Evolutionary conservation across 2,113 vertebrate species (phyloP).

Genomic region (Thalassoma bifasciatum): DNA sequence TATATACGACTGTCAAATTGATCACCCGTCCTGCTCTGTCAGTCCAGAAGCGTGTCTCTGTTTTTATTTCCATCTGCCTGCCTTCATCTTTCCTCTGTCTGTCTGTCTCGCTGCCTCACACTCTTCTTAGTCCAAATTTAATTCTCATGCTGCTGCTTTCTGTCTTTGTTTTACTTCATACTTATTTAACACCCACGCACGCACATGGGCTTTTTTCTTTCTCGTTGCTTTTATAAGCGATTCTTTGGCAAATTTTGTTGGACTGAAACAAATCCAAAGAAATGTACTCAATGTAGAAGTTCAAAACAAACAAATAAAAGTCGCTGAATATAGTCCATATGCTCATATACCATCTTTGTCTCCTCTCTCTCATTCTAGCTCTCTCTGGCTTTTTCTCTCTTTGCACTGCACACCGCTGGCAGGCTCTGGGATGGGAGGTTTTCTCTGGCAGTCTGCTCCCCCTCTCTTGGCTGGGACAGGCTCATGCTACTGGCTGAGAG

Average conservation of each 20-base stretch:
- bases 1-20: constrained; percentile 54
- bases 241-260: constrained; percentile 5
- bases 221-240: constrained; percentile 10
- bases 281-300: constrained; percentile 8
- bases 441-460: constrained; percentile 83
- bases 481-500: constrained; percentile 90
- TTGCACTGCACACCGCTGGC: constrained; percentile 75
- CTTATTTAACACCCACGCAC: constrained; percentile 27
- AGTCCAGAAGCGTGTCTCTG: constrained; percentile 48
- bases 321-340: constrained; percentile 30
- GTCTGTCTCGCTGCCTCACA: constrained; percentile 46
- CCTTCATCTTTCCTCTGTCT: not conserved
- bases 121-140: constrained; percentile 45
- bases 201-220: constrained; percentile 4
- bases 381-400: constrained; percentile 61
- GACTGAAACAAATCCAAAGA: constrained; percentile 3
- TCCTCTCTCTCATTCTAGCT: constrained; percentile 52
- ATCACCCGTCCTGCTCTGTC: constrained; percentile 38
- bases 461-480: constrained; percentile 79
- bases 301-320: constrained; percentile 48
- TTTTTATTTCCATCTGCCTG: constrained; percentile 67
- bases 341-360: constrained; percentile 40
- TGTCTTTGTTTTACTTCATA: constrained; percentile 44
- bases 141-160: constrained; percentile 50
- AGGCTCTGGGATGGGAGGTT: constrained; percentile 78